Evolutionary conservation across 2,113 vertebrate genomes (phyloP).

Genomic region (Sporophila hypoxantha): DNA sequence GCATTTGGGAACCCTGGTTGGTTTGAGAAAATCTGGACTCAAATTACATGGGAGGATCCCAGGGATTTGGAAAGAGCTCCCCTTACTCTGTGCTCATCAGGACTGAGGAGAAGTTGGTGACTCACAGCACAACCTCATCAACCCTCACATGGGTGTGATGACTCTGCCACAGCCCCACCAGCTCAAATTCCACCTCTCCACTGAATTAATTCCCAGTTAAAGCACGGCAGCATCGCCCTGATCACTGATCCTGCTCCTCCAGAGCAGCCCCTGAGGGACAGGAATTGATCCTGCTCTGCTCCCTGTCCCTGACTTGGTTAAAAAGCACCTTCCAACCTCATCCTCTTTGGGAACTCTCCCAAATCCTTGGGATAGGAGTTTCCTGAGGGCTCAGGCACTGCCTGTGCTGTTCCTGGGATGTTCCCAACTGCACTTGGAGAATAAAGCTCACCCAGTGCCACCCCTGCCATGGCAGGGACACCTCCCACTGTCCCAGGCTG

Average conservation of each 20-base stretch:
- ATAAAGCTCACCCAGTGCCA: not conserved
- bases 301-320: not conserved
- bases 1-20: not conserved
- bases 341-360: not conserved
- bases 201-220: slow-evolving; percentile 63
- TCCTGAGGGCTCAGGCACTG: not conserved
- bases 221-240: not conserved
- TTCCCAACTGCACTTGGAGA: not conserved
- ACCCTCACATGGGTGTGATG: not conserved
- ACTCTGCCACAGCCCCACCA: slow-evolving; percentile 9
- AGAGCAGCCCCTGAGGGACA: slow-evolving; percentile 46
- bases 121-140: slow-evolving; percentile 21
- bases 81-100: not conserved
- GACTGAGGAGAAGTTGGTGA: not conserved
- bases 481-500: rapidly evolving
- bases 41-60: not conserved
- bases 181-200: slow-evolving; percentile 21
- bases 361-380: not conserved
- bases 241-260: slow-evolving; percentile 59
- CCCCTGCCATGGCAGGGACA: not conserved
- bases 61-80: not conserved
- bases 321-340: slow-evolving; percentile 13
- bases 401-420: not conserved
- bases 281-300: slow-evolving; percentile 52
- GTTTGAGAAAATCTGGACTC: not conserved